Base-by-base conservation (phyloP, 2,113 vertebrate species). In the Pachyramphus minor region DNA sequence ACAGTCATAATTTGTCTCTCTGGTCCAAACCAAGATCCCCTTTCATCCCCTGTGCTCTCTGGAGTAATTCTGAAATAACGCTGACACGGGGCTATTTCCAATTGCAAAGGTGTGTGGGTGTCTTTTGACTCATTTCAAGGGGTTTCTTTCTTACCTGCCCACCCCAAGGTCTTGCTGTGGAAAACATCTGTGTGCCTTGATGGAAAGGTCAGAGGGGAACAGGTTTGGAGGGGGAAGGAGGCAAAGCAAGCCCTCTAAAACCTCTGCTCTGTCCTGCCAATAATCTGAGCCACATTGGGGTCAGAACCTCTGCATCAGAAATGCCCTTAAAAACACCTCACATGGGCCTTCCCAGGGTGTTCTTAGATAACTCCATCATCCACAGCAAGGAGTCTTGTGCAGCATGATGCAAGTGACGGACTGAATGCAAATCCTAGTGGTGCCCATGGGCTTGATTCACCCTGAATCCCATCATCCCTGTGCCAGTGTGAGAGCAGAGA, bases 51-150 rank as follows among this genome's bases (percentile, higher is more conserved):
- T 56, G 44, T 7, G 3, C 56, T 49, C 59, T 67, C 56, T 0
- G 66, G 52, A 90, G 60, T 14, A 35, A 23, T 42, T 77, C 76
- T 92, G 56, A 83, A 9, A 8, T 44, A 2, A 3, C 0, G 0
- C 76, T 55, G 82, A 75, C 31, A 14, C 1, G 0, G 27, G 27
- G 53, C 63, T 35, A 2, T 63, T 94, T 94, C 68, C 84, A 19
- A 49, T 31, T 21, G 47, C 21, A 25, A 45, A 88, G 84, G 37
- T 33, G 20, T 2, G 59, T 23, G 68, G 88, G 92, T 27, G 85
- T n/a, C 44, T 67, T 44, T 16, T 71, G 47, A 74, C 67, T 92
- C 90, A 88, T 93, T 74, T 91, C 67, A 25, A 45, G 68, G 63
- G 59, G 72, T 69, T 90, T 92, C 72, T 88, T 68, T 85, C 63